Evolutionary conservation across 2,888 invertebrate genomes (phyloP).

Genomic region (Cenopis cana): DNA sequence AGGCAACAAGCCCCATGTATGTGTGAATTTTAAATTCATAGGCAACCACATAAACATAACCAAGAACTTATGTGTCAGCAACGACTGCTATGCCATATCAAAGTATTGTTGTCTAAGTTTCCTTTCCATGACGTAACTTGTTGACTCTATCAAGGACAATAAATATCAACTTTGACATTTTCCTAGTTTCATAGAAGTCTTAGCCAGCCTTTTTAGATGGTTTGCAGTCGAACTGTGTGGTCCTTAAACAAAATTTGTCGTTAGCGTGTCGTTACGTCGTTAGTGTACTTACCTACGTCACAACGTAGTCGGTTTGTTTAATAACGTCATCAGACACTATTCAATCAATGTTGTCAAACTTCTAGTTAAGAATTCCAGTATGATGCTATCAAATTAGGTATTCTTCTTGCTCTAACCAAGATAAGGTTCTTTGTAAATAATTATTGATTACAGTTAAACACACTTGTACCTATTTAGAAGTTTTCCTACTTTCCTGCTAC

Average conservation of each 20-base stretch:
- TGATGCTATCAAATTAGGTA: neutral
- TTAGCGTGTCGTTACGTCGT: neutral
- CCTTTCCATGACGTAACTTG: constrained; percentile 28
- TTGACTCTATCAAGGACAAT: constrained; percentile 9
- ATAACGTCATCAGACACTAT: neutral
- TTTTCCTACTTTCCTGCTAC: constrained; percentile 6
- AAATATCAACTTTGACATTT: constrained; percentile 16
- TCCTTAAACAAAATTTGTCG: neutral
- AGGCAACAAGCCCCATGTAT: neutral
- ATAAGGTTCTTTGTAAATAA: constrained; percentile 13
- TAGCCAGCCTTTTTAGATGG: neutral
- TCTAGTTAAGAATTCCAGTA: neutral
- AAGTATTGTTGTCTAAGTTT: constrained; percentile 6
- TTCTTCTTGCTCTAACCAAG: neutral
- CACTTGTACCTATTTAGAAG: constrained; percentile 9
- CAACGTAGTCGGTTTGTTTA: neutral
- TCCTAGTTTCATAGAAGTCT: constrained; percentile 2
- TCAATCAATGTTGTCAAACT: constrained; percentile 4
- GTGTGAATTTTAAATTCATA: neutral
- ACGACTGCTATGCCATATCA: neutral
- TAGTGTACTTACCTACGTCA: neutral
- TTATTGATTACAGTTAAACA: constrained; percentile 8
- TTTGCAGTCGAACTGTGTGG: neutral
- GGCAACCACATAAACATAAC: neutral
- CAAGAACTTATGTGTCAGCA: constrained; percentile 2